Evolutionary conservation across 2,888 invertebrate genomes (phyloP).

Genomic region (Rhagonycha lutea): DNA sequence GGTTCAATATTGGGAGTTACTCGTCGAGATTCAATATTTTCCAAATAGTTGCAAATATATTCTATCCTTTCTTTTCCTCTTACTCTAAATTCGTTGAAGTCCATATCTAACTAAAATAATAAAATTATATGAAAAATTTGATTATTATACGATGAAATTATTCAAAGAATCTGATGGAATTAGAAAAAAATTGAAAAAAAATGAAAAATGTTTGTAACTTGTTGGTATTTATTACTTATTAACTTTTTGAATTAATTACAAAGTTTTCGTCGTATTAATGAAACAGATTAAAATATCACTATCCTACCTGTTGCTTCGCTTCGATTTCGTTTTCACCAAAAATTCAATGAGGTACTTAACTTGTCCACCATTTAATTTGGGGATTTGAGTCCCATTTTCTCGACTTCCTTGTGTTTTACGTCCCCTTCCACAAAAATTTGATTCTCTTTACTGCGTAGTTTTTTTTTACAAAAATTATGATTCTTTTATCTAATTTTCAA

Average conservation of each 20-base stretch:
- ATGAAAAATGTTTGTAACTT: background rate
- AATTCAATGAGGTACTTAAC: slow-evolving; percentile 32
- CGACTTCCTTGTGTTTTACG: slow-evolving; percentile 21
- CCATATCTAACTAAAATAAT: slow-evolving; percentile 61
- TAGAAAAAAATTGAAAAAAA: background rate
- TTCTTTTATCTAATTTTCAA: background rate
- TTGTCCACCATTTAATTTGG: slow-evolving; percentile 31
- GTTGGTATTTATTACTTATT: too few relatives aligned
- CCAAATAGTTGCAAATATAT: slow-evolving; percentile 89
- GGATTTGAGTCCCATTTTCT: slow-evolving; percentile 27
- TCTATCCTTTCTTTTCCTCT: slow-evolving; percentile 94
- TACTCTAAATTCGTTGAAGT: slow-evolving; percentile 81
- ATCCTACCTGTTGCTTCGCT: slow-evolving; percentile 37
- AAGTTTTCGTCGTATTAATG: background rate
- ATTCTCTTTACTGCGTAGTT: slow-evolving; percentile 12
- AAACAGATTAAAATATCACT: background rate
- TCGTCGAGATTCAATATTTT: slow-evolving; percentile 74
- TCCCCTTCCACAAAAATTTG: slow-evolving; percentile 27
- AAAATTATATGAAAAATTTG: background rate
- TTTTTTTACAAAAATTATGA: background rate
- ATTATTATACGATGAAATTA: background rate
- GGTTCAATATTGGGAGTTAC: slow-evolving; percentile 91
- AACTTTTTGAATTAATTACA: background rate
- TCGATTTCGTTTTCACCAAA: background rate
- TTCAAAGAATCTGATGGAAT: background rate